Conservation (phyloP, 1,140 invertebrate genomes). For the Tetramorium parvispinum region DNA sequence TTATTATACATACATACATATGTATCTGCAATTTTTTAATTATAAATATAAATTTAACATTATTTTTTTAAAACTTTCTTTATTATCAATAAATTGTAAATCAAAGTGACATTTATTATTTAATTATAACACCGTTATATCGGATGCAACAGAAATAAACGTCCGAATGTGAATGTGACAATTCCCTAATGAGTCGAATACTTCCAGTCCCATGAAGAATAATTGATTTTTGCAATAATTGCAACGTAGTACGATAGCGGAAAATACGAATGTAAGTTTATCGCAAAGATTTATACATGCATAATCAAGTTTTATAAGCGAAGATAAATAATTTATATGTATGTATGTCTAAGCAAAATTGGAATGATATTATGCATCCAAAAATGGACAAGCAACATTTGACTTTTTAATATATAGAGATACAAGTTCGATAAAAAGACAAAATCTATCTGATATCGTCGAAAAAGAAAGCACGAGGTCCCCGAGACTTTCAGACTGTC, state of each 20-base stretch:
- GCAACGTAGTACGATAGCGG: slow-evolving; percentile 21
- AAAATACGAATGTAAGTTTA: slow-evolving; percentile 33
- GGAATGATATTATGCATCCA: neutral
- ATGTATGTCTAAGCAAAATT: slow-evolving; percentile 10
- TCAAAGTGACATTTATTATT: neutral
- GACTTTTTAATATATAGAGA: neutral
- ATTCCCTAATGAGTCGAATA: slow-evolving; percentile 15
- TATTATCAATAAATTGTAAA: neutral
- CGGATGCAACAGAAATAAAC: slow-evolving; percentile 23
- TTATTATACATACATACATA: neutral
- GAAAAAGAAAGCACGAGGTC: slow-evolving; percentile 12
- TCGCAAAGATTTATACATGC: neutral
- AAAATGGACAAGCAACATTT: neutral
- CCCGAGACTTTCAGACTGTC: slow-evolving; percentile 52
- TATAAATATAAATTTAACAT: neutral
- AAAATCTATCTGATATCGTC: slow-evolving; percentile 10
- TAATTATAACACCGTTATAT: slow-evolving; percentile 39
- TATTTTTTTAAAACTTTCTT: neutral
- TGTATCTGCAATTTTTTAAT: neutral
- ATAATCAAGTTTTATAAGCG: neutral
- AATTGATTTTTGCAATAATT: slow-evolving; percentile 71
- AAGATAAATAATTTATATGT: slow-evolving; percentile 19
- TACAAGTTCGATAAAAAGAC: slow-evolving; percentile 23
- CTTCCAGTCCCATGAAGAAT: slow-evolving; percentile 53
- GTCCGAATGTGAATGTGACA: slow-evolving; percentile 43